A percentile compares a stretch with the other conserved stretches of the same genome.
These are phyloP conservation scores for Gryon sp. DNA, from an alignment of 1,140 invertebrate genomes.

Conservation along the genomic window DNA sequence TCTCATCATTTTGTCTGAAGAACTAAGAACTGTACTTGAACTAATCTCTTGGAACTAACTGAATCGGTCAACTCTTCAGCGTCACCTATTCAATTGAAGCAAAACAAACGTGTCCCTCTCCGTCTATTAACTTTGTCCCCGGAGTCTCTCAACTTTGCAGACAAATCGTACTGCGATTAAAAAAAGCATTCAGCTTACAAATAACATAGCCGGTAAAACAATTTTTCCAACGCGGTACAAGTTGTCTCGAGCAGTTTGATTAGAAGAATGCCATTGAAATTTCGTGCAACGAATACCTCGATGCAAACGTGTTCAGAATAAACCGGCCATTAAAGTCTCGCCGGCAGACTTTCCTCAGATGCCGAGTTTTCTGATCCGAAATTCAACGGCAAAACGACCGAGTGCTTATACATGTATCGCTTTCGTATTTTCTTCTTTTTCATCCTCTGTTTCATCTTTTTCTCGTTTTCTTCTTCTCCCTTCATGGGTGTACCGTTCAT, in stretches of 20 bases:
- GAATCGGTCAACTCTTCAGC: conserved; percentile 8
- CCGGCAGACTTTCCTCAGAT: conserved; percentile 6
- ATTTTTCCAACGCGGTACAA: conserved; percentile 25
- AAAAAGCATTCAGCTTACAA: conserved; percentile 12
- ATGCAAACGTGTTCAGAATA: conserved; percentile 47
- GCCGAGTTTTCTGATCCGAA: conserved; percentile 20
- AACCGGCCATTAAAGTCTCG: conserved; percentile 10
- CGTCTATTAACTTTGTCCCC: conserved; percentile 1
- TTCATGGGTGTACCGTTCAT: conserved; percentile 43
- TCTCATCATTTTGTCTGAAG: no score
- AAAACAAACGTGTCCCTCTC: conserved; percentile 18
- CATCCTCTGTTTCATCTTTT: neutral
- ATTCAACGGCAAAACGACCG: conserved; percentile 8
- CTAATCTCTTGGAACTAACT: conserved; percentile 14
- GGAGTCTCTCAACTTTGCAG: conserved; percentile 13
- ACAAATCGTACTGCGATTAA: conserved; percentile 29
- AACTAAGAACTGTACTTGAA: no score
- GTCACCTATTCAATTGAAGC: conserved; percentile 2
- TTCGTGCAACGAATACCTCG: conserved; percentile 43
- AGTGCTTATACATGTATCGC: neutral
- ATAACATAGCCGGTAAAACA: conserved; percentile 7
- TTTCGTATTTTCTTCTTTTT: conserved; percentile 1
- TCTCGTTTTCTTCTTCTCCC: conserved; percentile 25
- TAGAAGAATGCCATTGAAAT: conserved; percentile 58
- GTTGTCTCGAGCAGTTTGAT: conserved; percentile 33